Conservation (phyloP, 2,888 invertebrate species). For the Campoplex capitator region DNA sequence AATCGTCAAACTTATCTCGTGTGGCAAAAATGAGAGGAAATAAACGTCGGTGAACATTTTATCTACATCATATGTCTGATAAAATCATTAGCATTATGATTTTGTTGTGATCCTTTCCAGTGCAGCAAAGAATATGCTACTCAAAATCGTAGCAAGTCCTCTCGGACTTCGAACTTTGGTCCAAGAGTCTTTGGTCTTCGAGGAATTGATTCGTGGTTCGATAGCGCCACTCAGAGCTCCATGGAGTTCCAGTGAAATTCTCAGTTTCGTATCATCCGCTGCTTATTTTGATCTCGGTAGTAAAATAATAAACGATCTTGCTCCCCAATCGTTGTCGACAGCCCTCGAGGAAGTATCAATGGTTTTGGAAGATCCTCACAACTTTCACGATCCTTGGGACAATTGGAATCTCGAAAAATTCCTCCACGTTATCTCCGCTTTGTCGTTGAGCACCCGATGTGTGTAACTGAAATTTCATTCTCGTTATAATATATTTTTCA, state of each 20-base stretch:
- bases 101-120: conserved; percentile 70
- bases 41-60: not conserved
- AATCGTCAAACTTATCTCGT: too few species aligned
- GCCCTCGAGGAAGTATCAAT: conserved; percentile 77
- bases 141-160: conserved; percentile 79
- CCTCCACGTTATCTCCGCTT: conserved; percentile 78
- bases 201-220: conserved; percentile 80
- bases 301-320: conserved; percentile 75
- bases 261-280: conserved; percentile 79
- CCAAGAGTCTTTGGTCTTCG: conserved; percentile 77
- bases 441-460: conserved; percentile 82
- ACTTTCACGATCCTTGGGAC: conserved; percentile 82
- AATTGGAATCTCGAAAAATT: conserved; percentile 75
- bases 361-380: conserved; percentile 76
- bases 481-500: not conserved
- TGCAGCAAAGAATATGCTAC: conserved; percentile 77
- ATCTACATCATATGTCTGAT: not conserved
- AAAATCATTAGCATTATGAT: not conserved
- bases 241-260: conserved; percentile 80
- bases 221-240: conserved; percentile 80
- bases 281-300: conserved; percentile 77
- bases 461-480: conserved; percentile 54
- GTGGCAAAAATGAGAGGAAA: not conserved
- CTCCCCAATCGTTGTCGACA: conserved; percentile 81
- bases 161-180: conserved; percentile 78